phyloP scores from a whole-genome alignment of 2,797 vertebrate species.

The Adrianichthys oophorus region DNA sequence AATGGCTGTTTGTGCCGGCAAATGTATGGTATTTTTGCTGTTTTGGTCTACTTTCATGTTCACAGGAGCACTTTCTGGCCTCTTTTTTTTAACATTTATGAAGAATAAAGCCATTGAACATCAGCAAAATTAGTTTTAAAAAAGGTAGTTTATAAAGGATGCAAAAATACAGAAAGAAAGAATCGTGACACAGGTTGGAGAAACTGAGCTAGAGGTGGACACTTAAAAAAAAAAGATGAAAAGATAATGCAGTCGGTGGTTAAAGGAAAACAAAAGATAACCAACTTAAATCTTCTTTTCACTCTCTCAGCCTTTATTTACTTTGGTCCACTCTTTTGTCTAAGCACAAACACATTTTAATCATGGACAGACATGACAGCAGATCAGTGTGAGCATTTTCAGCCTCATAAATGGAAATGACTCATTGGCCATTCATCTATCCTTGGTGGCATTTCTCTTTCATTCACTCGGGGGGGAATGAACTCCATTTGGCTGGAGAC shows the following conservation, averaged over 20 bases:
- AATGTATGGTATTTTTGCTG: conserved; percentile 24
- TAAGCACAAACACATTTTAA: conserved; percentile 52
- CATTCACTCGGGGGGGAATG: conserved; percentile 44
- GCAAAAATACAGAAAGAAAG: conserved; percentile 11
- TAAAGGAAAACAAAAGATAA: conserved; percentile 1
- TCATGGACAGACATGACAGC: conserved; percentile 55
- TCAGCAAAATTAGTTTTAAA: not conserved
- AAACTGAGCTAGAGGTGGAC: conserved; percentile 6
- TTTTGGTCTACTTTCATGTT: conserved; percentile 29
- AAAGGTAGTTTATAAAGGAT: not conserved
- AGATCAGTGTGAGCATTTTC: conserved; percentile 59
- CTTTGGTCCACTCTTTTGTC: conserved; percentile 30
- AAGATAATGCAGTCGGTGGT: conserved; percentile 13
- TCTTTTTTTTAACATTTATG: conserved; percentile 9
- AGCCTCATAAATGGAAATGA: conserved; percentile 70
- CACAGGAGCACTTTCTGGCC: conserved; percentile 1
- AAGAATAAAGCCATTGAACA: conserved; percentile 1
- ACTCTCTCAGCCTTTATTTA: conserved; percentile 15
- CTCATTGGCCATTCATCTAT: conserved; percentile 67
- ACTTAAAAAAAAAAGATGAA: conserved; percentile 22
- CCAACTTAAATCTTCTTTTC: not conserved
- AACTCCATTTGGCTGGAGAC: conserved; percentile 56
- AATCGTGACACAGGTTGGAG: conserved; percentile 12
- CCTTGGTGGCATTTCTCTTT: conserved; percentile 63
- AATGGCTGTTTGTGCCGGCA: conserved; percentile 8